A percentile compares a stretch with the other conserved stretches of the same genome.
Conservation (phyloP, 2,797 vertebrate species). For the Lagothrix lagotricha region DNA sequence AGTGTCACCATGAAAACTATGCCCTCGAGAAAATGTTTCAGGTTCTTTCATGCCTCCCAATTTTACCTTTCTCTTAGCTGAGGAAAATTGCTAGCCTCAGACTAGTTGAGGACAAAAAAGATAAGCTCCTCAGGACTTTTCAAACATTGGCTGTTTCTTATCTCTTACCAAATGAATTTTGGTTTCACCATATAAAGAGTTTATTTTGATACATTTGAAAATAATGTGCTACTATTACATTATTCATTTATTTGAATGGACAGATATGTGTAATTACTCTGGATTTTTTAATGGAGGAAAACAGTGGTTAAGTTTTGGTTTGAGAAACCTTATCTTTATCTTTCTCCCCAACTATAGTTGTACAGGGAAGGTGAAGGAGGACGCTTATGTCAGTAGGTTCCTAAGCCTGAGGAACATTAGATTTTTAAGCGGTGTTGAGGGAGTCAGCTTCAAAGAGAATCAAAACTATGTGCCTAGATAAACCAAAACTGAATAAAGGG, state of each 20-base stretch:
- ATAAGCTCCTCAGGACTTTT: not conserved
- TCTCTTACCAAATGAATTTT: not conserved
- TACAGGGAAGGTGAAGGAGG: not conserved
- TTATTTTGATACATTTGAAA: slow-evolving; percentile 26
- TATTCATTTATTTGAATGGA: not conserved
- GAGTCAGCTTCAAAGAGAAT: slow-evolving; percentile 61
- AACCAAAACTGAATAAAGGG: slow-evolving; percentile 59
- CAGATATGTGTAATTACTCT: not conserved
- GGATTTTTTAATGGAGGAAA: not conserved
- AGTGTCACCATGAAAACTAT: not conserved
- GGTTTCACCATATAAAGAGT: not conserved
- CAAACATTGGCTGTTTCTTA: not conserved
- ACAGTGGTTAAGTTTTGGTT: not conserved
- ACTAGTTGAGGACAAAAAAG: not conserved
- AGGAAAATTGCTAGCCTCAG: not conserved
- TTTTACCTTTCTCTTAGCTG: slow-evolving; percentile 4
- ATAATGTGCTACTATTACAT: not conserved
- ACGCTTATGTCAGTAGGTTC: not conserved
- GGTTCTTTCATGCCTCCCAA: not conserved
- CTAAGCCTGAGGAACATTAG: slow-evolving; percentile 41
- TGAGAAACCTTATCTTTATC: not conserved
- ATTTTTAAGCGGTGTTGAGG: slow-evolving; percentile 54
- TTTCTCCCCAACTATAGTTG: not conserved
- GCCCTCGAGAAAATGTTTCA: not conserved
- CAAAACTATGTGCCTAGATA: slow-evolving; percentile 44